phyloP scores from a whole-genome alignment of 1,140 invertebrate genomes.

The Geopemphigus sp. region DNA sequence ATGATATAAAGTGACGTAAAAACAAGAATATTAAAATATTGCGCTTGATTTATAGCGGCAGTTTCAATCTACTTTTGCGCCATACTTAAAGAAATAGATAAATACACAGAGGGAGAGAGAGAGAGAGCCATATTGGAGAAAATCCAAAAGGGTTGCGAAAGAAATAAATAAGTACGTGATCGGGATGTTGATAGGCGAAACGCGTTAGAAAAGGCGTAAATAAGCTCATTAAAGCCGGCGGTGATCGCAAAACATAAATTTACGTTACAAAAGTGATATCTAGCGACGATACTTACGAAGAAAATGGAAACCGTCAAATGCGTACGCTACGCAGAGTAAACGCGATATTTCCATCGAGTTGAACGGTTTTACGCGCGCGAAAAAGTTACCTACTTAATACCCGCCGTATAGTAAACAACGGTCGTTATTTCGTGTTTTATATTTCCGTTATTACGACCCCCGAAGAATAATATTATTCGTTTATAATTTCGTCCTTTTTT shows the following conservation, averaged over 20 bases:
- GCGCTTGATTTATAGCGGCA: neutral
- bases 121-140: neutral
- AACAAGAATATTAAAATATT: neutral
- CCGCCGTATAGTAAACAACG: no score
- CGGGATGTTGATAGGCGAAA: neutral
- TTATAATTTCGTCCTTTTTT: no score
- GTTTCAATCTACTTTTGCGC: neutral
- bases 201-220: neutral
- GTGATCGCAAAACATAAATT: neutral
- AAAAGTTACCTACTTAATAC: no score
- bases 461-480: no score
- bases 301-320: neutral
- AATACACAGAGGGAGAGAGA: neutral
- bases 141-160: neutral
- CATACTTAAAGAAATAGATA: neutral
- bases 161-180: constrained; percentile 6
- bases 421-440: no score
- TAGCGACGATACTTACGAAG: neutral
- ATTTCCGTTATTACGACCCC: no score
- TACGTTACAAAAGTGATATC: neutral
- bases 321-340: neutral
- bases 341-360: neutral
- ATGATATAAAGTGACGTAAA: no score
- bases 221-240: neutral
- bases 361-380: no score